Evolutionary conservation across 2,888 invertebrate genomes (phyloP).

Genomic region (Chloroclysta siterata): DNA sequence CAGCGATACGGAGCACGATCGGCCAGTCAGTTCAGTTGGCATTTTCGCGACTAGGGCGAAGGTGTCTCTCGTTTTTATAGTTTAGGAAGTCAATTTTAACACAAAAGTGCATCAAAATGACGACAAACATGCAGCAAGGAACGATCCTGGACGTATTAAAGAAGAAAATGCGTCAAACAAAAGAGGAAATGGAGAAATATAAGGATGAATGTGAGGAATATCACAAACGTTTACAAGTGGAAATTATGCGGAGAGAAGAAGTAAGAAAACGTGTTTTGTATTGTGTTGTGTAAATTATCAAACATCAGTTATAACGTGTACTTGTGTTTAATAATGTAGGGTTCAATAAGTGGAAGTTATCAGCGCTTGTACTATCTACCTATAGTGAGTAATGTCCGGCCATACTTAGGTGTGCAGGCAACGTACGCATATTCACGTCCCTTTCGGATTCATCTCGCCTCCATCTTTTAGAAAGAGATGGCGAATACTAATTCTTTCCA

Average conservation of each 20-base stretch:
- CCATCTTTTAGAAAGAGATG: conserved; percentile 67
- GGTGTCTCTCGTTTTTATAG: conserved; percentile 81
- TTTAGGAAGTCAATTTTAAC: conserved; percentile 68
- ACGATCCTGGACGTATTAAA: conserved; percentile 98
- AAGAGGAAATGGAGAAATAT: conserved; percentile 99
- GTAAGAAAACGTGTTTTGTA: conserved; percentile 88
- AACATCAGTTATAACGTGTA: conserved; percentile 55
- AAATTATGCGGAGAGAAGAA: conserved; percentile 98
- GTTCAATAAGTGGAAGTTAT: conserved; percentile 68
- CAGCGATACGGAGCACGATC: conserved; percentile 78
- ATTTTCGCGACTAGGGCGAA: conserved; percentile 83
- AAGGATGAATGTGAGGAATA: conserved; percentile 99
- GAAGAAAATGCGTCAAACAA: conserved; percentile 99
- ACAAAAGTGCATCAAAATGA: conserved; percentile 88
- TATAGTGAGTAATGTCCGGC: conserved; percentile 85
- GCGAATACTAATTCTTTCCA: conserved; percentile 68
- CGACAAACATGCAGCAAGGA: conserved; percentile 95
- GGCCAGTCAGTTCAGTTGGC: conserved; percentile 83
- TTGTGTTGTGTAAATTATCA: conserved; percentile 70
- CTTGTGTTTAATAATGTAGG: conserved; percentile 57
- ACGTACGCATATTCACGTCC: conserved; percentile 83
- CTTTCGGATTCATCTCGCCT: conserved; percentile 70
- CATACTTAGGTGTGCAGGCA: conserved; percentile 84
- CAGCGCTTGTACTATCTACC: conserved; percentile 78
- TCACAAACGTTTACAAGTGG: conserved; percentile 97